These are phyloP conservation scores for Phrynosoma blainvillii DNA, from an alignment of 2,113 vertebrate species.

Conservation along the genomic window DNA sequence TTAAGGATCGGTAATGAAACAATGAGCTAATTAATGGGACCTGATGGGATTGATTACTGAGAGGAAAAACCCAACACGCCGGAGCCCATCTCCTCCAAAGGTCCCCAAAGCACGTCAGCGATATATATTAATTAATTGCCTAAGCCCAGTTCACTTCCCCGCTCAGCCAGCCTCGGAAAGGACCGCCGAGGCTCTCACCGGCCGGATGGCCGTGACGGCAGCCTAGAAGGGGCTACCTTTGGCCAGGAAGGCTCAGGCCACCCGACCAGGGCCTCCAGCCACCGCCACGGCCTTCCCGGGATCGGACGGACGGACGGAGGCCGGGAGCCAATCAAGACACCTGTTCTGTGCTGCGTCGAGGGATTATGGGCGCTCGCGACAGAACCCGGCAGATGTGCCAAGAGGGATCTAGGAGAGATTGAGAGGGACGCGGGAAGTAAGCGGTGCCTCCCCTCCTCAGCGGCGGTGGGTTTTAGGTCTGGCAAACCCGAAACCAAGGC, in stretches of 20 bases:
- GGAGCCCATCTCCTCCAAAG: background rate
- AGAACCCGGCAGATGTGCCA: background rate
- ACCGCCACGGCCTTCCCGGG: no score
- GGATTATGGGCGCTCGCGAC: background rate
- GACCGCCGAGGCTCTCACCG: no score
- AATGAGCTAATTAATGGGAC: constrained; percentile 18
- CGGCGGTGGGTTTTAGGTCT: no score
- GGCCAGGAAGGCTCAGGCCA: no score
- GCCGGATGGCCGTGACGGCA: no score
- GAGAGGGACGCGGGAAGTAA: background rate
- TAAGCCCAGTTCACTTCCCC: background rate
- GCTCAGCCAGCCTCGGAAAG: background rate
- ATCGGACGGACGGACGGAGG: background rate
- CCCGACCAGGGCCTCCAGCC: background rate
- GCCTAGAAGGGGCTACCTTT: no score
- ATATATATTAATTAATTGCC: background rate
- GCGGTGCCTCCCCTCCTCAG: no score
- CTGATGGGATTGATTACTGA: constrained; percentile 24
- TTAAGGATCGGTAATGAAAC: constrained; percentile 31
- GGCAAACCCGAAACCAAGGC: no score
- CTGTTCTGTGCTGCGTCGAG: background rate
- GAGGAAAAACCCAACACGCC: background rate
- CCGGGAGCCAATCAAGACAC: background rate
- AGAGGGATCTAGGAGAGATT: background rate
- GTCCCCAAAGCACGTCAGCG: background rate